These are phyloP conservation scores for Megalurothrips usitatus DNA, from an alignment of 2,888 invertebrate species.

Conservation along the genomic window DNA sequence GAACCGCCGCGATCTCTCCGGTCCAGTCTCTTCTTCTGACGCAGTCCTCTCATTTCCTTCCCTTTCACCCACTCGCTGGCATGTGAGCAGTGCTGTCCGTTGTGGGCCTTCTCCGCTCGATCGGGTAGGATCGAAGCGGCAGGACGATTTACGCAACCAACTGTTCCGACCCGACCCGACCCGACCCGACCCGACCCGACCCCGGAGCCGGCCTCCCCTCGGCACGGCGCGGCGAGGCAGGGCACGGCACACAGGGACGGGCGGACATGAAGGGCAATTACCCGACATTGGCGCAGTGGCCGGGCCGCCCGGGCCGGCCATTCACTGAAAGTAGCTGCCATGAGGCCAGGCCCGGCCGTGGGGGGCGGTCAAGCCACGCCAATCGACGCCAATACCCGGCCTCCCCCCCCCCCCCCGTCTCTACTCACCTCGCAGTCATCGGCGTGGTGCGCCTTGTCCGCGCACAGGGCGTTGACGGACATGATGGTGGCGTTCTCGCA, in stretches of 20 bases:
- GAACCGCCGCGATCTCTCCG: no score
- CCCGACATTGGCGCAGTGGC: not conserved
- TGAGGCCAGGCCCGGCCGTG: no score
- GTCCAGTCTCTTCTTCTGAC: no score
- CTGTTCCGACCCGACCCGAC: not conserved
- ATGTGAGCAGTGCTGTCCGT: no score
- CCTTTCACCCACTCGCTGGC: no score
- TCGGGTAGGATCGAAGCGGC: not conserved
- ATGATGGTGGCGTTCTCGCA: slow-evolving; percentile 84
- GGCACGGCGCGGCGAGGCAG: no score
- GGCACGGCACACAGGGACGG: no score
- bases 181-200: no score
- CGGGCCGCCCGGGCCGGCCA: not conserved
- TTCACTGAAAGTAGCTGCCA: not conserved
- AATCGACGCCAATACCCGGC: no score
- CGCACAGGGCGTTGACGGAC: slow-evolving; percentile 76
- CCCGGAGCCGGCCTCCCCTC: no score
- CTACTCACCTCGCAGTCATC: slow-evolving; percentile 77
- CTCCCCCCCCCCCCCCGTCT: not conserved
- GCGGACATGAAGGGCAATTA: not conserved
- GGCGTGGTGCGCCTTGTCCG: slow-evolving; percentile 71
- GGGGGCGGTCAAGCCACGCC: no score
- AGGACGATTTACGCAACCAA: not conserved
- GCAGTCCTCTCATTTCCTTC: no score
- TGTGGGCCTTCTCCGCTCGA: not conserved